Conservation (phyloP, 2,113 vertebrate species). For the Echinops telfairi region DNA sequence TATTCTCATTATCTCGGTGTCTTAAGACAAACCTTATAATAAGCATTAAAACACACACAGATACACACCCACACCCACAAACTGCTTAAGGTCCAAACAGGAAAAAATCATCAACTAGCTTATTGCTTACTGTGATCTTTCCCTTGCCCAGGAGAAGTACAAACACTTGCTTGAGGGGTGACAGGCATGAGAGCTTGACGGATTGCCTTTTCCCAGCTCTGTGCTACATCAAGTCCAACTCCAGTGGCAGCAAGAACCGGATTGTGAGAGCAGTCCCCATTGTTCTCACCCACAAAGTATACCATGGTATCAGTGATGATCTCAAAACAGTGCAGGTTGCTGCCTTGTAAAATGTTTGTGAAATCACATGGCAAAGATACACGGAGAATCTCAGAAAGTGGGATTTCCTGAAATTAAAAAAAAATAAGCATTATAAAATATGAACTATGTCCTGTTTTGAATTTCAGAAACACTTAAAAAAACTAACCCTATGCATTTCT, state of each 20-base stretch:
- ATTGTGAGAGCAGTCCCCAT: constrained; percentile 91
- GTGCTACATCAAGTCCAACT: constrained; percentile 95
- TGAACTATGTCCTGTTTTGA: constrained; percentile 65
- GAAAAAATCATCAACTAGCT: constrained; percentile 13
- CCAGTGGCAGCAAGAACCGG: constrained; percentile 94
- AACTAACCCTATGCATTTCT: neutral
- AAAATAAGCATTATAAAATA: constrained; percentile 77
- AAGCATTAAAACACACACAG: neutral
- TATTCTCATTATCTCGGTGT: constrained; percentile 12
- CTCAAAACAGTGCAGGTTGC: constrained; percentile 99
- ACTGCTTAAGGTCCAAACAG: constrained; percentile 33
- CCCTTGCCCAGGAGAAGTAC: constrained; percentile 92
- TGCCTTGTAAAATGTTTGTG: constrained; percentile 91
- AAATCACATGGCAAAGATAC: constrained; percentile 94
- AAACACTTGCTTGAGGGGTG: constrained; percentile 96
- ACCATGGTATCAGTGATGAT: constrained; percentile 98
- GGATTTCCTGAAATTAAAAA: constrained; percentile 93
- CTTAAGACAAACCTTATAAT: constrained; percentile 39
- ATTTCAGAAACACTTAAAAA: constrained; percentile 46
- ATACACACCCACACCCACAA: neutral
- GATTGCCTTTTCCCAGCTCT: constrained; percentile 98
- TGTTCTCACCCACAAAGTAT: constrained; percentile 99
- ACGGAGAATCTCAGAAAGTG: constrained; percentile 99
- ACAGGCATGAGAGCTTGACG: constrained; percentile 99
- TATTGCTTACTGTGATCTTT: constrained; percentile 96